Conservation (phyloP, 2,888 invertebrate species). For the Trichopoda pennipes region DNA sequence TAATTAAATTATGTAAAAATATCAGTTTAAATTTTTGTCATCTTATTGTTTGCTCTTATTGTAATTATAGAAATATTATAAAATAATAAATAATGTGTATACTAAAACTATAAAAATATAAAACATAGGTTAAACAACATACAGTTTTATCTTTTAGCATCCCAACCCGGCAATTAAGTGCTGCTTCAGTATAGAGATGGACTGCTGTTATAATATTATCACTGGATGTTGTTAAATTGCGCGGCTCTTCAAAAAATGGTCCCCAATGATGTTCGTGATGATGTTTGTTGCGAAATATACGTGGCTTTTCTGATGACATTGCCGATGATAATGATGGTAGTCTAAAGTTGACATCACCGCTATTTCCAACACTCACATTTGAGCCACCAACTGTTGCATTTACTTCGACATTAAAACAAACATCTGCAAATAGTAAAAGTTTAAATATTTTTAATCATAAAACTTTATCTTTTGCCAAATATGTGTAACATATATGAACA, state of each 20-base stretch:
- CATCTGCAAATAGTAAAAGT: conserved; percentile 62
- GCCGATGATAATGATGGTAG: conserved; percentile 46
- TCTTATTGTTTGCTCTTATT: too few relatives aligned
- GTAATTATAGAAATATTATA: too few relatives aligned
- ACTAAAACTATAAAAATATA: too few relatives aligned
- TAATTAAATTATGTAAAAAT: too few relatives aligned
- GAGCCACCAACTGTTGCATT: conserved; percentile 27
- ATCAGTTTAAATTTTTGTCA: too few relatives aligned
- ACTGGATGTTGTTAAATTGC: conserved; percentile 81
- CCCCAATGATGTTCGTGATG: conserved; percentile 88
- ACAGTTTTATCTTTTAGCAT: conserved; percentile 88
- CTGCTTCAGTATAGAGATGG: conserved; percentile 85
- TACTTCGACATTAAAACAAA: conserved; percentile 48
- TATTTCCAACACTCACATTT: conserved; percentile 13
- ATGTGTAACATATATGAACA: too few relatives aligned
- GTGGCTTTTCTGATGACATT: conserved; percentile 72
- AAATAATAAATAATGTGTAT: too few relatives aligned
- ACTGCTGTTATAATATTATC: conserved; percentile 83
- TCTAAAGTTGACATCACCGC: conserved; percentile 44
- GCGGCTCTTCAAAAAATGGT: conserved; percentile 85
- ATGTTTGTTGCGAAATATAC: conserved; percentile 82
- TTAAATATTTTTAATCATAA: too few relatives aligned
- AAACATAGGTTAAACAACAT: conserved; percentile 72
- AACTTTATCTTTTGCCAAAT: too few relatives aligned
- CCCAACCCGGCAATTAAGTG: conserved; percentile 86